Percentiles rank a stretch among this genome's conserved stretches.
Conservation (phyloP, 2,113 vertebrate genomes). For the Coregonus clupeaformis region DNA sequence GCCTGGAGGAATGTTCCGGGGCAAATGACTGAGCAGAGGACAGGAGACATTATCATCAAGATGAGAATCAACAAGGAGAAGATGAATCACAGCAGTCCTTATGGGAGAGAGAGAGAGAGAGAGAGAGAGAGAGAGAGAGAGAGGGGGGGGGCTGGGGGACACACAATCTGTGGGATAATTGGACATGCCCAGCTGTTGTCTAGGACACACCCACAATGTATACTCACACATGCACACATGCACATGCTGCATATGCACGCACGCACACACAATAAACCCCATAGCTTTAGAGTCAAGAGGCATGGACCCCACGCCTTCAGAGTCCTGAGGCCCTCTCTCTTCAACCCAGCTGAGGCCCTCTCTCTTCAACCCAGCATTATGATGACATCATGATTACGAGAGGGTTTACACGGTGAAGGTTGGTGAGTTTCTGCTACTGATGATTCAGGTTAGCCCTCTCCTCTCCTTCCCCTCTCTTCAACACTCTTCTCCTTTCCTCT, state of each 20-base stretch:
- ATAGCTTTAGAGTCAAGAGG: too few species aligned
- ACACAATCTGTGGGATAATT: conserved; percentile 48
- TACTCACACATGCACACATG: too few species aligned
- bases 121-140: conserved; percentile 1
- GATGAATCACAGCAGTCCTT: conserved; percentile 36
- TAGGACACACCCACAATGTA: too few species aligned
- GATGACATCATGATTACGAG: not conserved
- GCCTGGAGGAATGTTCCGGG: not conserved
- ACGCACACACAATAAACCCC: too few species aligned
- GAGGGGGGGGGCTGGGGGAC: not conserved
- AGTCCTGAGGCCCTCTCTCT: conserved; percentile 19
- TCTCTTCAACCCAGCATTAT: conserved; percentile 49
- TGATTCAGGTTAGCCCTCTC: conserved; percentile 12
- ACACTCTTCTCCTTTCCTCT: conserved; percentile 3
- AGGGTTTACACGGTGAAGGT: conserved; percentile 49
- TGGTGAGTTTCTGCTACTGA: conserved; percentile 29
- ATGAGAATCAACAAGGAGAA: conserved; percentile 32
- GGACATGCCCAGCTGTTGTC: conserved; percentile 48
- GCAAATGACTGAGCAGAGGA: conserved; percentile 44
- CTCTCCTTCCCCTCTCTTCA: not conserved
- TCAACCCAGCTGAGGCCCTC: conserved; percentile 43
- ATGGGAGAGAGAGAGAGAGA: not conserved
- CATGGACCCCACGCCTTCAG: too few species aligned
- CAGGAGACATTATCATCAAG: conserved; percentile 22
- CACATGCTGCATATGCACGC: too few species aligned